These are phyloP conservation scores for Drosophila setifemur DNA, from an alignment of 1,140 invertebrate species.

Conservation along the genomic window DNA sequence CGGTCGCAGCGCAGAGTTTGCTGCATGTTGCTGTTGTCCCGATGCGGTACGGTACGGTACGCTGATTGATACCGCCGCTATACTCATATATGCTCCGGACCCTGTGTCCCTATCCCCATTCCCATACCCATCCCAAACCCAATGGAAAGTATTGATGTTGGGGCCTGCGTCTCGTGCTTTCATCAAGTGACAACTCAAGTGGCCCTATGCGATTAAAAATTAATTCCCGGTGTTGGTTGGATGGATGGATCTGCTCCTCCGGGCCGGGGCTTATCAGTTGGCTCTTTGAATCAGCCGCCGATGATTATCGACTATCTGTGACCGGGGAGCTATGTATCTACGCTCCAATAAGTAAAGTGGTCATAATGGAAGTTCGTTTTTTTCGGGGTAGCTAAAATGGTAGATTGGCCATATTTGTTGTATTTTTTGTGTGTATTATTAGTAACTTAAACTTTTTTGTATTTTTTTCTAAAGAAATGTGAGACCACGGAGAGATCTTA, in stretches of 20 bases:
- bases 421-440: too few species aligned
- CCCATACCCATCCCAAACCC: not conserved
- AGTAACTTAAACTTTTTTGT: too few species aligned
- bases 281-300: slow-evolving; percentile 68
- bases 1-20: slow-evolving; percentile 32
- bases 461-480: too few species aligned
- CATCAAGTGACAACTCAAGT: slow-evolving; percentile 72
- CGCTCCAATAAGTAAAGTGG: slow-evolving; percentile 3
- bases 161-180: slow-evolving; percentile 11
- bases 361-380: not conserved
- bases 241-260: slow-evolving; percentile 19
- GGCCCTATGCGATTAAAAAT: slow-evolving; percentile 76
- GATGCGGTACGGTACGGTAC: slow-evolving; percentile 9
- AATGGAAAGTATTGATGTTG: not conserved
- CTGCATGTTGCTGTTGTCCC: too few species aligned
- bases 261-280: slow-evolving; percentile 47
- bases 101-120: slow-evolving; percentile 1
- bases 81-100: slow-evolving; percentile 11
- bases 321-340: slow-evolving; percentile 3
- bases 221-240: slow-evolving; percentile 68
- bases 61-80: slow-evolving; percentile 50
- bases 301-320: slow-evolving; percentile 56
- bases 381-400: not conserved
- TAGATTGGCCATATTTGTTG: not conserved
- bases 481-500: too few species aligned